Base-by-base conservation (phyloP, 1,140 invertebrate genomes). In the Eriosoma lanigerum region DNA sequence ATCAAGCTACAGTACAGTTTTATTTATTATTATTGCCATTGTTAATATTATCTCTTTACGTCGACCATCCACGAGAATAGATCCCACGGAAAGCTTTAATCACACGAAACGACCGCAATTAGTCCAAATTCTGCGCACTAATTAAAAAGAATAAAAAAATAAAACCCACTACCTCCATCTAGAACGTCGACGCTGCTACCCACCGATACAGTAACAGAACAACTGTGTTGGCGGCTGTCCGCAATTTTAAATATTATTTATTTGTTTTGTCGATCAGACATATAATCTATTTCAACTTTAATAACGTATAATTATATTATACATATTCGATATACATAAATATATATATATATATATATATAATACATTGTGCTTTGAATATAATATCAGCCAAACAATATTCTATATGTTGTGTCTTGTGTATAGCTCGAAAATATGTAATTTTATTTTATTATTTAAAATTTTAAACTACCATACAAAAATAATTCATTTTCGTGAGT, bases 21-120 rank as follows among this genome's bases (percentile, higher is more conserved):
- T 76, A 56, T 76, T 56, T 76, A 76, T 76, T 54, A 76, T 58
- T 76, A 56, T 56, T 58, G 52, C 52, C 52, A 58, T 58, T 76
- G 52, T 58, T 32, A 29, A 5, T 58, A 58, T 56, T 76, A 76
- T 76, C 32, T 58, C 44, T 56, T 24, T 12, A 54, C 52, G 21
- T 17, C 52, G 29, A 19, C 68, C 68, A 13, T 72, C 29, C 29
- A 24, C 29, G 48, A 46, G 68, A 50, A 72, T 72, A 52, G 46
- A 72, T 52, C 24, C 68, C 46, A n/a, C 48, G 46, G 5, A 72
- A 72, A 72, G 68, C 68, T 72, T 72, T 72, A 72, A 72, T 72
- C 68, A 52, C 24, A 72, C 68, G 68, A 72, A 72, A 72, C 46
- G 48, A 72, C 68, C 68, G 68, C 68, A 72, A 72, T 72, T 72